Evolutionary conservation across 2,113 vertebrate species (phyloP).

Genomic region (Ivindomyrus marchei): DNA sequence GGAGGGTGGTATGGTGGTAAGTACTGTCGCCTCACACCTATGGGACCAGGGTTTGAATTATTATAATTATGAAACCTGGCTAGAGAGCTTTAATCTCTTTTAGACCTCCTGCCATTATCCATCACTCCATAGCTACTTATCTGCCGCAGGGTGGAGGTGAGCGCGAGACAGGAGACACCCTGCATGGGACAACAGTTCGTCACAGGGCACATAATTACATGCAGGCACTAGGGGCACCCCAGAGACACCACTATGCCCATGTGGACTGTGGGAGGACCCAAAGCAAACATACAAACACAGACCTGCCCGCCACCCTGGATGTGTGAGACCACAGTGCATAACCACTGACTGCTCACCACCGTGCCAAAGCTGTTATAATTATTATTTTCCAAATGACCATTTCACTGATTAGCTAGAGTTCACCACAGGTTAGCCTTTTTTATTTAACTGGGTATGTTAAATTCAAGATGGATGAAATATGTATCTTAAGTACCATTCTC

Average conservation of each 20-base stretch:
- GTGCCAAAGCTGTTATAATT: neutral
- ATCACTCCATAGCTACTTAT: neutral
- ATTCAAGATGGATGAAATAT: slow-evolving; percentile 3
- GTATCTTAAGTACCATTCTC: neutral
- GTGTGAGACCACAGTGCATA: neutral
- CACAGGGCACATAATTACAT: neutral
- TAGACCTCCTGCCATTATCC: neutral
- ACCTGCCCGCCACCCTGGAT: neutral
- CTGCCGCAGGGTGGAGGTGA: neutral
- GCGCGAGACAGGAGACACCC: neutral
- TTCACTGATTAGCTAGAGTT: neutral
- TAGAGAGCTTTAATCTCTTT: neutral
- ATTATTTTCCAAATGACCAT: neutral
- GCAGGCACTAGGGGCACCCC: neutral
- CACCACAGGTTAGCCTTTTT: neutral
- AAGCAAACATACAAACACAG: neutral
- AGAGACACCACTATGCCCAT: neutral
- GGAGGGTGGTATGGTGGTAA: neutral
- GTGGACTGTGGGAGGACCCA: neutral
- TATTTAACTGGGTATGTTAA: neutral
- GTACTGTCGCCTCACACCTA: too few species aligned
- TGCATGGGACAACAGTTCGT: neutral
- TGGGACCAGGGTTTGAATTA: neutral
- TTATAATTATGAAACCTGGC: neutral
- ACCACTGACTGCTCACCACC: neutral